Base-by-base conservation (phyloP, 2,797 vertebrate genomes). In the Anabacerthia variegaticeps region DNA sequence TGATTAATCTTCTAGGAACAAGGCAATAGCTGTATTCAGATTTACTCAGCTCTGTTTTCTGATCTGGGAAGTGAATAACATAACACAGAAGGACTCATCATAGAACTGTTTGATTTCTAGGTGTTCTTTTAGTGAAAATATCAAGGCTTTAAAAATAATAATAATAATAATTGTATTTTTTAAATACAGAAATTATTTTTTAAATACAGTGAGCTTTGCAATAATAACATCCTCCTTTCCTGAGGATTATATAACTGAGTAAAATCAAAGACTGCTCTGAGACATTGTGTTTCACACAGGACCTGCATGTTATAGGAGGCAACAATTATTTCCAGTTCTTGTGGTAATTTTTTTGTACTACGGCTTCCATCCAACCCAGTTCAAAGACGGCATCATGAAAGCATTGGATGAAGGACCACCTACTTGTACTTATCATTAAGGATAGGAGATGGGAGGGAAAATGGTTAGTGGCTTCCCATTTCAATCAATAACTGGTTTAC, bases 301-400 rank as follows among this genome's bases (percentile, higher is more conserved):
- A 96, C 91, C 91, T 91, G 89, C 86, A 89, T 93, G 88, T 85
- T 96, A 48, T 59, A 87, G 92, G 85, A 92, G 81, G 87, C 85
- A 92, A 65, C 91, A 97, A 95, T 96, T 95, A 96, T 89, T 96
- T 96, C 84, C 86, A 85, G 91, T 78, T 82, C 92, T 67, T 95
- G 95, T 75, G 92, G 92, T 89, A 85, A 23, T 91, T 92, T 66
- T 46, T 43, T 89, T 93, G 72, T 77, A 89, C 89, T 85, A 67
- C 39, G 84, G 68, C 94, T 80, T 58, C 41, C 2, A 3, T 88
- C 88, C 77, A 95, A 83, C 65, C 36, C 58, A 48, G 85, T 81
- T 89, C 85, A 96, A 85, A 77, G 68, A 93, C 75, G 81, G 68
- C 92, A 93, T 94, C 92, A 37, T 34, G 89, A 89, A 91, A 80